These are phyloP conservation scores for Xylota sylvarum DNA, from an alignment of 2,888 invertebrate species.

Conservation along the genomic window DNA sequence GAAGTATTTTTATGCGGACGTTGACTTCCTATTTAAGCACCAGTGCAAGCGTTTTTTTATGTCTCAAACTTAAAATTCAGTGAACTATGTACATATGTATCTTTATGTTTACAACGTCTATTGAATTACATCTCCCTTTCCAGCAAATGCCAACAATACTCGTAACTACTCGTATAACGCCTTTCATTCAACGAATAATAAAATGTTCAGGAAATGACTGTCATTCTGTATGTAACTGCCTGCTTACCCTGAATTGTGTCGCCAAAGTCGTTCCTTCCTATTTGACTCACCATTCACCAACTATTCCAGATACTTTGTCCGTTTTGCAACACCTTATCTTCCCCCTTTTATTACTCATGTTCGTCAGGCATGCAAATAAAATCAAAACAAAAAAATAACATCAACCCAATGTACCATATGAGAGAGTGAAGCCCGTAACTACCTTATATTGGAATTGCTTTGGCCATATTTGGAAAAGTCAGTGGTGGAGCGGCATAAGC, in stretches of 20 bases:
- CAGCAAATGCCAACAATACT: background rate
- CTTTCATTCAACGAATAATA: background rate
- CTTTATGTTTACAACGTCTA: too few relatives aligned
- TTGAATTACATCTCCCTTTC: too few relatives aligned
- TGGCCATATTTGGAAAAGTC: conserved; percentile 55
- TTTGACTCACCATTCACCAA: background rate
- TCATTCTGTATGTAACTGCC: background rate
- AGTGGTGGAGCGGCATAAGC: conserved; percentile 31
- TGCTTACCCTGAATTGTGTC: conserved; percentile 47
- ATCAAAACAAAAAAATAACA: background rate
- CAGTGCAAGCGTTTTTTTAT: too few relatives aligned
- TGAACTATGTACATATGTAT: too few relatives aligned
- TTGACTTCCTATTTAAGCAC: too few relatives aligned
- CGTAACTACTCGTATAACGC: background rate
- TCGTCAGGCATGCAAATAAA: conserved; percentile 22
- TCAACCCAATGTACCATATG: conserved; percentile 15
- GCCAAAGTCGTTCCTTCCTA: background rate
- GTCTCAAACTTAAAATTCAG: too few relatives aligned
- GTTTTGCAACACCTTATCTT: conserved; percentile 36
- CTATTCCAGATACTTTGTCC: background rate
- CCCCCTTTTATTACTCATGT: conserved; percentile 29
- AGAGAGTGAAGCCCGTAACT: conserved; percentile 19
- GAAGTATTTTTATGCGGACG: too few relatives aligned
- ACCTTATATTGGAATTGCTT: conserved; percentile 30
- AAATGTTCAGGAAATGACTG: conserved; percentile 38